Base-by-base conservation (phyloP, 2,888 invertebrate species). In the Apoderus coryli region DNA sequence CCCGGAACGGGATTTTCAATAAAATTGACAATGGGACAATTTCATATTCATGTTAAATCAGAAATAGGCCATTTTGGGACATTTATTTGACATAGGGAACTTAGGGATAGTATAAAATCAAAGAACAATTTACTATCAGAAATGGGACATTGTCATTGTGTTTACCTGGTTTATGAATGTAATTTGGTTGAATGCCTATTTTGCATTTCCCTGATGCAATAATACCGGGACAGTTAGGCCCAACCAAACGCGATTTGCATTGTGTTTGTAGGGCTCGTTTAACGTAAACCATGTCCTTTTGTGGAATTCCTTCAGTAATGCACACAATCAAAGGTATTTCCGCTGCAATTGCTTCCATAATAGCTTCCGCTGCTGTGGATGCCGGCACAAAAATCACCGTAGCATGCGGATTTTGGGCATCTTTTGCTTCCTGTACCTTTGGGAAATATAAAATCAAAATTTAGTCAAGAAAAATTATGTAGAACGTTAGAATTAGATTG, bases 161-260 rank as follows among this genome's bases (percentile, higher is more conserved):
- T 65, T 45, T 64, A 32, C 81, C 82, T 46, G 58, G 62, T 49
- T 74, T 67, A 53, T 81, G 81, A 45, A 84, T 80, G 46, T 75
- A 72, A 16, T 76, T 81, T 10, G 85, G 84, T 82, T 85, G 84
- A 22, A 49, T 49, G 5, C 49, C 85, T 50, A 86, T 81, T 62
- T 81, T 82, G 55, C 82, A 84, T 64, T 72, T 57, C 44, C 65
- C 69, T 4, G 73, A 70, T 14, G 75, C 75, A 47, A 84, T 82
- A 38, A 85, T 73, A 41, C 53, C 84, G 6, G 85, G 84, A 54
- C 84, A 85, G 53, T 85, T 85, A 4, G 85, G 85, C 2, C 85
- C 84, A 42, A 85, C 67, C 9, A 85, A 60, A 40, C 82, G 63
- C 2, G 75, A 72, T 52, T 78, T 79, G 46, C 57, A 63, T 52